These are phyloP conservation scores for Montipora foliosa DNA, from an alignment of 64 coral and sea anemone species.

Conservation along the genomic window DNA sequence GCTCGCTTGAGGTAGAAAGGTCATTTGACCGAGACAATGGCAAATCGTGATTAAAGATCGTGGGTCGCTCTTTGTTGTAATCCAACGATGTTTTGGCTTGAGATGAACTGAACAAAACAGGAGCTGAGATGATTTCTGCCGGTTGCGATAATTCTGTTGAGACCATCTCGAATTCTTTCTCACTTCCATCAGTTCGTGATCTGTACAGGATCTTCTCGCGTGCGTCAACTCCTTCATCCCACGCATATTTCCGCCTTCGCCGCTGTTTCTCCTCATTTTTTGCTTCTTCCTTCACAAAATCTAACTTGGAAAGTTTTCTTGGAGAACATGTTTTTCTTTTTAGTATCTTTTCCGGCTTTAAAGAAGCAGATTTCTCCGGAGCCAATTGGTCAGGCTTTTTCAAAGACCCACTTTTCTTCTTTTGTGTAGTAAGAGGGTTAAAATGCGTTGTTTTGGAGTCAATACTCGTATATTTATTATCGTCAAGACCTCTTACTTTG, in stretches of 20 bases:
- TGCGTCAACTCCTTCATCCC: slow-evolving; percentile 5
- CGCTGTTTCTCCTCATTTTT: not conserved
- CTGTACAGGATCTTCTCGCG: not conserved
- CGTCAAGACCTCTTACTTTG: slow-evolving; percentile 16
- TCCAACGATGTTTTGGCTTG: not conserved
- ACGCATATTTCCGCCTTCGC: slow-evolving; percentile 21
- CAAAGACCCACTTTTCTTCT: slow-evolving; percentile 1
- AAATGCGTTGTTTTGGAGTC: not conserved
- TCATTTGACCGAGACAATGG: not conserved
- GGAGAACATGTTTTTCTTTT: slow-evolving; percentile 23
- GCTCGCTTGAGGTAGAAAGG: not conserved
- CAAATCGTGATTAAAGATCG: not conserved
- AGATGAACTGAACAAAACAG: not conserved
- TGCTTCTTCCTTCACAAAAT: not conserved
- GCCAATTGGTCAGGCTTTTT: not conserved
- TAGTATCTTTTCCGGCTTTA: not conserved
- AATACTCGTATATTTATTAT: slow-evolving; percentile 16
- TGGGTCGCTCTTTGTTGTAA: not conserved
- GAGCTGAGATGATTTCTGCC: not conserved
- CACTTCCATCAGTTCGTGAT: slow-evolving; percentile 16
- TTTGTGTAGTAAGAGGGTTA: slow-evolving; percentile 18
- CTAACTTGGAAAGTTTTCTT: slow-evolving; percentile 9
- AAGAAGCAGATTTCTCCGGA: not conserved
- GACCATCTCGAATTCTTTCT: not conserved
- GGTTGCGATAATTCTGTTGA: not conserved